Evolutionary conservation across 2,888 invertebrate species (phyloP).

Genomic region (Acronicta aceris): DNA sequence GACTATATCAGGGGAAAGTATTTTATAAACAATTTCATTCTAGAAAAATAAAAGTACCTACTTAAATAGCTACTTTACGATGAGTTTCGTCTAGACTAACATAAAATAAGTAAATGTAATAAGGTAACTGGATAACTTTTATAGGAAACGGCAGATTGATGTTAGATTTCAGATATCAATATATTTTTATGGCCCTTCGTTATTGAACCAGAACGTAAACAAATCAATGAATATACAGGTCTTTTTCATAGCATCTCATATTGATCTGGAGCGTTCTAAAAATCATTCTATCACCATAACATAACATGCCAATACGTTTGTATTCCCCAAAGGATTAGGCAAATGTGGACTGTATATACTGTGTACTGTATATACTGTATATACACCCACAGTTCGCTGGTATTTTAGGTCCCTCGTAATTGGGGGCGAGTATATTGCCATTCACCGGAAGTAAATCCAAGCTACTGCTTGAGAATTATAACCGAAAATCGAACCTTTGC

Average conservation of each 20-base stretch:
- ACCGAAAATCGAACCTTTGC: no score
- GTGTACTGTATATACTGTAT: no score
- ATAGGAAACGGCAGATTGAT: constrained; percentile 40
- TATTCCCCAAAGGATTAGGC: no score
- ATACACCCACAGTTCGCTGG: no score
- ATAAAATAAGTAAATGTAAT: constrained; percentile 54
- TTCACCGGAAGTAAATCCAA: neutral
- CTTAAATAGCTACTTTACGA: constrained; percentile 41
- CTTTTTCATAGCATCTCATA: no score
- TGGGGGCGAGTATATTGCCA: no score
- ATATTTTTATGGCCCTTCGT: constrained; percentile 50
- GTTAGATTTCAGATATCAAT: constrained; percentile 53
- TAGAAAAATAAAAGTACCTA: constrained; percentile 31
- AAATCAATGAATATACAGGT: constrained; percentile 15
- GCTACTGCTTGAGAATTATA: no score
- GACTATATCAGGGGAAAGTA: neutral
- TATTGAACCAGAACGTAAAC: constrained; percentile 45
- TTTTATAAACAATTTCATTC: constrained; percentile 30
- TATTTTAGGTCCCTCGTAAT: no score
- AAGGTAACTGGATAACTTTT: constrained; percentile 51
- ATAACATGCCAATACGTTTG: no score
- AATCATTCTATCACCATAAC: no score
- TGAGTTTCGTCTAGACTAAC: constrained; percentile 39
- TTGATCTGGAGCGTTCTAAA: no score
- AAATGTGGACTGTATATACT: no score